Evolutionary conservation across 2,888 invertebrate species (phyloP).

Genomic region (Epinotia bilunana): DNA sequence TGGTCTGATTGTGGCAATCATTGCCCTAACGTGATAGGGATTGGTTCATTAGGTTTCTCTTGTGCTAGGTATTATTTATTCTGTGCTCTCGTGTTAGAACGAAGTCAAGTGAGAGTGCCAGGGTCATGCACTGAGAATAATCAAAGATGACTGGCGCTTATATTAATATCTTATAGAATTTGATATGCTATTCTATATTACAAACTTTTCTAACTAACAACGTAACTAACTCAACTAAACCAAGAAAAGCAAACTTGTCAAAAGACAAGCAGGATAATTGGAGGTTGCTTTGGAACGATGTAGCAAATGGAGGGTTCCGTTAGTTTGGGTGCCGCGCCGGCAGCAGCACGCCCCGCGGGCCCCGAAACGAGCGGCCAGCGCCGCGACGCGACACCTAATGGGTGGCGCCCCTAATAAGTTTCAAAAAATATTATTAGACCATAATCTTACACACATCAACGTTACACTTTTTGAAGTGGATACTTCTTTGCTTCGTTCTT

Average conservation of each 20-base stretch:
- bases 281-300: not conserved
- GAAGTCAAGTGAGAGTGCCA: not conserved
- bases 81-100: too few species aligned
- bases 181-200: too few species aligned
- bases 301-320: slow-evolving; percentile 27
- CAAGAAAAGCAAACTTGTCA: not conserved
- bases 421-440: too few species aligned
- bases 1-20: not conserved
- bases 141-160: not conserved
- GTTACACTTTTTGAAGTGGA: too few species aligned
- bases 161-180: too few species aligned
- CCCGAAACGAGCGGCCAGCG: not conserved
- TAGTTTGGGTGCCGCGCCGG: slow-evolving; percentile 1
- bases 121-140: not conserved
- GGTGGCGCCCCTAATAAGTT: too few species aligned
- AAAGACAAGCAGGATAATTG: slow-evolving; percentile 13
- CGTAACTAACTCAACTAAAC: not conserved
- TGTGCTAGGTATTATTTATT: too few species aligned
- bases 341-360: slow-evolving; percentile 17
- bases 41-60: too few species aligned
- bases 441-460: too few species aligned
- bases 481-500: too few species aligned
- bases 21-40: too few species aligned
- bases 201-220: not conserved
- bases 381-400: not conserved